Evolutionary conservation across 2,797 vertebrate genomes (phyloP), one percentile per base, ranked within the genome.

Genomic region (Epinephelus malabaricus): DNA sequence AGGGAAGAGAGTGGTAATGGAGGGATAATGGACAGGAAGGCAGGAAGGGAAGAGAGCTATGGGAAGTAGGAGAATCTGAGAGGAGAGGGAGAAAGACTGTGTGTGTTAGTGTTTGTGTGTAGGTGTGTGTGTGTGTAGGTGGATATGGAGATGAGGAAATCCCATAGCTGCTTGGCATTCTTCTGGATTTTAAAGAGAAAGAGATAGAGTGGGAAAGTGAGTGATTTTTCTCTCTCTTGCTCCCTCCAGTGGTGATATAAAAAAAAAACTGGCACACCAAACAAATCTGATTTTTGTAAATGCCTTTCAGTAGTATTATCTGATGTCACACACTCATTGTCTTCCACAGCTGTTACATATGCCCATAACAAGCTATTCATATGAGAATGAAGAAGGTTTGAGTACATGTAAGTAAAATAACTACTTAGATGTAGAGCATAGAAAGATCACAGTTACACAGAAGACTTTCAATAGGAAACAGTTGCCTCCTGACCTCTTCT

Each of bases 141-240:
- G 34, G 51, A 53, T n/a, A 18, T 58, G n/a, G 34, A 45, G 43
- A 51, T 55, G 27, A 68, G 59, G 73, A 59, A 72, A 75, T 80
- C 55, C 59, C 54, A 83, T 3, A 81, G 60, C 73, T 21, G 49
- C 49, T 38, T 23, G 49, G 12, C 34, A 30, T 18, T 53, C n/a
- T 47, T 61, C 2, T 2, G 12, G 18, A 63, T 15, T 43, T 19
- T 9, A 65, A 21, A 50, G 9, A 6, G 14, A 49, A 18, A 47
- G 47, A 14, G 47, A 66, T 2, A 27, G 17, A 21, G 9, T 34
- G 30, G 13, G 43, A 10, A 40, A 17, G 2, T 0, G 3, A 17
- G 27, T 4, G 40, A 25, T 70, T 49, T 11, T 4, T 12, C 6
- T 58, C 46, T 55, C 27, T 74, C 62, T 65, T 21, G 54, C 56